Percentiles rank a stretch among this genome's conserved stretches.
Evolutionary conservation across 2,797 vertebrate species (phyloP).

Genomic region (Eidolon dupreanum): DNA sequence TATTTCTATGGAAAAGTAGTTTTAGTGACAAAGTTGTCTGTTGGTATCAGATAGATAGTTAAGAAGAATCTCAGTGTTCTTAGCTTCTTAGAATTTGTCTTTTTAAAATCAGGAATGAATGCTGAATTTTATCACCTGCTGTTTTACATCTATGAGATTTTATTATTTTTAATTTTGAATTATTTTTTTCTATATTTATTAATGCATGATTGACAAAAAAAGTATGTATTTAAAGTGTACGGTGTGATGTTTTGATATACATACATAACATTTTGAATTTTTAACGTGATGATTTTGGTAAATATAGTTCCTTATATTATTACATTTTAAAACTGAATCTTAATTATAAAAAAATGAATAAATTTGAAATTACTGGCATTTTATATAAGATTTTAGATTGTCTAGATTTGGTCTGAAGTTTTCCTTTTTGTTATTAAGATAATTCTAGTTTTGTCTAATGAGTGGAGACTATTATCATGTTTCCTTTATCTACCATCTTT

Average conservation of each 20-base stretch:
- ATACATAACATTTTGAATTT: neutral
- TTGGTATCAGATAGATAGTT: neutral
- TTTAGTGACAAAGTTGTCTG: neutral
- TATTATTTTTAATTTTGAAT: slow-evolving; percentile 4
- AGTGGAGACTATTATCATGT: neutral
- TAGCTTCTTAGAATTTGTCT: neutral
- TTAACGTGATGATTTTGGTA: neutral
- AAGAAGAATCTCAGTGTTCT: neutral
- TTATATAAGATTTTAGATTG: neutral
- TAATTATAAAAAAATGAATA: neutral
- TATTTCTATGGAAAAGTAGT: neutral
- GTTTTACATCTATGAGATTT: neutral
- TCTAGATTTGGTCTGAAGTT: neutral
- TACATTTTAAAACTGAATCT: neutral
- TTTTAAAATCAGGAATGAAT: neutral
- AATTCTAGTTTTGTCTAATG: neutral
- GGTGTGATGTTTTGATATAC: neutral
- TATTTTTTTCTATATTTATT: neutral
- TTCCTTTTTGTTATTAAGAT: neutral
- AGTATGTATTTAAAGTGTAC: neutral
- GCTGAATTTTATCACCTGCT: neutral
- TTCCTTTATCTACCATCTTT: neutral
- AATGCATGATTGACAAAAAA: neutral
- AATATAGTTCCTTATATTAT: neutral
- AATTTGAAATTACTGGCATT: neutral